Percentiles rank a stretch among this genome's conserved stretches.
Evolutionary conservation across 2,797 vertebrate genomes (phyloP).

Genomic region (Rhincodon typus): DNA sequence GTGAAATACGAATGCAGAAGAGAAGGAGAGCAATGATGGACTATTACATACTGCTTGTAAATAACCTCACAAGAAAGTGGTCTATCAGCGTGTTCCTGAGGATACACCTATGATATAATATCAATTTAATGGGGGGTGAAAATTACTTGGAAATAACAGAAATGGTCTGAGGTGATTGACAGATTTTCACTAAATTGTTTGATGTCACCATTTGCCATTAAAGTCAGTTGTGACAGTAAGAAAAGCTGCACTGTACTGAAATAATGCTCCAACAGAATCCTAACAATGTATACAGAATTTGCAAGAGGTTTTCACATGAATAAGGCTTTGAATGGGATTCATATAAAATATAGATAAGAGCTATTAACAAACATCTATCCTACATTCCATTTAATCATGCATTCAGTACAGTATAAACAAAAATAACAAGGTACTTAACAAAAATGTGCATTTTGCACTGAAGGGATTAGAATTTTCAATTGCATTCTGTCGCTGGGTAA

Average conservation of each 20-base stretch:
- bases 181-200: conserved; percentile 20
- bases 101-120: background rate
- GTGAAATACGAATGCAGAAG: background rate
- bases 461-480: background rate
- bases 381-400: background rate
- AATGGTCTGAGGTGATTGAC: conserved; percentile 18
- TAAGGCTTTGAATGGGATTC: background rate
- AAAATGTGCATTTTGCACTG: background rate
- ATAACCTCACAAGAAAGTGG: background rate
- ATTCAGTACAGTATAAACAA: background rate
- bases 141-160: background rate
- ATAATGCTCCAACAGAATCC: background rate
- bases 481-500: background rate
- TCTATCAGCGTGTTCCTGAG: background rate
- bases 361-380: background rate
- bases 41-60: background rate
- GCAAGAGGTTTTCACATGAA: background rate
- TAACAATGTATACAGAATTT: conserved; percentile 9
- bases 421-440: conserved; percentile 13
- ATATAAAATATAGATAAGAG: background rate
- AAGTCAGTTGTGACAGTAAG: background rate
- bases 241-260: background rate
- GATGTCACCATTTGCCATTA: conserved; percentile 7
- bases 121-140: background rate
- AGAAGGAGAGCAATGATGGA: background rate